Conservation (phyloP, 2,888 invertebrate species). For the Silvanus unidentatus region DNA sequence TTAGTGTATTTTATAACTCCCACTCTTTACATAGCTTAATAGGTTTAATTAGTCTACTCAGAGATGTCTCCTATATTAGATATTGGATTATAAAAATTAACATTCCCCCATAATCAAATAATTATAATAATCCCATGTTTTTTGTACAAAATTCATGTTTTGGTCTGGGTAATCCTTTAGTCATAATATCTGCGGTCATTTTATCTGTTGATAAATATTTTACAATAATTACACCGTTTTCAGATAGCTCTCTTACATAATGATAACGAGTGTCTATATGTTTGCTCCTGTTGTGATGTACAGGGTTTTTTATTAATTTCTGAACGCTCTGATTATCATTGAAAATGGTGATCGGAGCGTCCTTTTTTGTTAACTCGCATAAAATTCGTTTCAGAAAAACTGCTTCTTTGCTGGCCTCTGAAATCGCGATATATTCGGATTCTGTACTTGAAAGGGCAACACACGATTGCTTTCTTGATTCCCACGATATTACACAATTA, state of each 20-base stretch:
- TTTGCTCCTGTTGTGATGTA: slow-evolving; percentile 16
- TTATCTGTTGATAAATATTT: slow-evolving; percentile 14
- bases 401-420: slow-evolving; percentile 21
- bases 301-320: slow-evolving; percentile 17
- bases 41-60: too few relatives aligned
- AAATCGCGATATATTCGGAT: slow-evolving; percentile 23
- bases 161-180: slow-evolving; percentile 11
- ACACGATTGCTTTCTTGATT: slow-evolving; percentile 25
- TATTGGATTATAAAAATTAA: too few relatives aligned
- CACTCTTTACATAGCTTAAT: too few relatives aligned
- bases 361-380: slow-evolving; percentile 10
- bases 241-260: slow-evolving; percentile 14
- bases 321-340: slow-evolving; percentile 23
- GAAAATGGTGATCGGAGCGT: slow-evolving; percentile 7
- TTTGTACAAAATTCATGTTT: slow-evolving; percentile 2
- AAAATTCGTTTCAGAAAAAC: slow-evolving; percentile 19
- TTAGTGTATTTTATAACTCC: too few relatives aligned
- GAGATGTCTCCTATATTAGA: too few relatives aligned
- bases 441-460: slow-evolving; percentile 27
- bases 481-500: slow-evolving; percentile 21
- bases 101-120: too few relatives aligned
- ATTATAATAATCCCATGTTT: neutral
- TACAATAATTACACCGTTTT: slow-evolving; percentile 9
- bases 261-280: slow-evolving; percentile 23
- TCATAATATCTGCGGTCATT: slow-evolving; percentile 21